Base-by-base conservation (phyloP, 2,888 invertebrate species). In the Trachelus tabidus region DNA sequence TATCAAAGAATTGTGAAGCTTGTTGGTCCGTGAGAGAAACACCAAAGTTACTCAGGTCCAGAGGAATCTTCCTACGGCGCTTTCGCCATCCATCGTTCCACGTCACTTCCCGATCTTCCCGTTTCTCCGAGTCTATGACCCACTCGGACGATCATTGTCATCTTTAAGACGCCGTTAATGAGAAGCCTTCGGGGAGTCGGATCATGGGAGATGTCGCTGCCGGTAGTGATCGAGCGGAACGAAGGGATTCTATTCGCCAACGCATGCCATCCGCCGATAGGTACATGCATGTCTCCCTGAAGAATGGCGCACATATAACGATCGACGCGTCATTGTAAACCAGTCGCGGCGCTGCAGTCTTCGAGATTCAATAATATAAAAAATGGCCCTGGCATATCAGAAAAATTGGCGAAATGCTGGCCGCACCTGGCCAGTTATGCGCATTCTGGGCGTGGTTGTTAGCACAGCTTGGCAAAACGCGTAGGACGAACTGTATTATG, bases 381-480 rank as follows among this genome's bases (percentile, higher is more conserved):
- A 37, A 37, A 15, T 37, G 37, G 37, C 12, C 37, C 37, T 15
- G 37, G 12, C 37, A 37, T 37, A 12, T 37, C 4, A 31, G 81
- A 86, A 83, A 87, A 85, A 82, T 86, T 76, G 76, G 77, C 84
- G 81, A 87, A 87, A 85, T 83, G 76, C 68, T 84, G 69, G 83
- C 83, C 87, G 87, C 89, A 89, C 89, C 88, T 89, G 89, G 88
- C 80, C 80, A 79, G 84, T 84, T 84, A 87, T 85, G 85, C 79
- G 83, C 81, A 34, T 33, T 78, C 78, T 83, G 87, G 87, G 87
- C 87, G 87, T 87, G 81, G 83, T 78, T 81, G 83, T 78, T 84
- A 82, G 83, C 81, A 84, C 80, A 79, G 81, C 81, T 81, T 80
- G 84, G 82, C 80, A 81, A 82, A 83, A 81, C 80, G 89, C 89